phyloP scores from a whole-genome alignment of 37 sponge, comb jelly and placozoan genomes.

The Mnemiopsis leidyi region DNA sequence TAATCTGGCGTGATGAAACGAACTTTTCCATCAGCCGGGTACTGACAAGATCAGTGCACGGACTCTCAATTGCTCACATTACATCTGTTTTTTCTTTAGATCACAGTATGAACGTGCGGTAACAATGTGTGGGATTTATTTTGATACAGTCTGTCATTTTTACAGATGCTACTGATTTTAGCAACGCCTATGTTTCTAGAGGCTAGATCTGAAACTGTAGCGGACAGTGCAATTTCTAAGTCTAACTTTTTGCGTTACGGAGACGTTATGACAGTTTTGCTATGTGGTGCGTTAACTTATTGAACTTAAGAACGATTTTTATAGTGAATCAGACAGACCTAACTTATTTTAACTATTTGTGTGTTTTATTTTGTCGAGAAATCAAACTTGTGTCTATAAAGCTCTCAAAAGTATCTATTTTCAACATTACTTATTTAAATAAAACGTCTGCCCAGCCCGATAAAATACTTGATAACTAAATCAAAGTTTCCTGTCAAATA shows the following conservation, averaged over 20 bases:
- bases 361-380: not conserved
- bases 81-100: too few species aligned
- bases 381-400: not conserved
- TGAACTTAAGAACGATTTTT: constrained; percentile 53
- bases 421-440: not conserved
- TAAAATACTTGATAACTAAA: not conserved
- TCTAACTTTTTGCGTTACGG: not conserved
- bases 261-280: not conserved
- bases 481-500: too few species aligned
- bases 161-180: too few species aligned
- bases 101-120: too few species aligned
- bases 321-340: constrained; percentile 53
- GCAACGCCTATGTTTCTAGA: too few species aligned
- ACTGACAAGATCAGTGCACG: too few species aligned
- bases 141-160: too few species aligned
- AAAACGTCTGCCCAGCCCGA: not conserved
- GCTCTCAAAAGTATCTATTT: not conserved
- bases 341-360: constrained; percentile 12
- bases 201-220: not conserved
- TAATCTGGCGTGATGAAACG: too few species aligned
- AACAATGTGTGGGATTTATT: too few species aligned
- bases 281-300: constrained; percentile 10
- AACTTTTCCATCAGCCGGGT: too few species aligned
- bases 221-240: not conserved
- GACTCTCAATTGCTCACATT: too few species aligned